Evolutionary conservation across 2,888 invertebrate genomes (phyloP).

Genomic region (Scaptodrosophila latifasciaeformis): DNA sequence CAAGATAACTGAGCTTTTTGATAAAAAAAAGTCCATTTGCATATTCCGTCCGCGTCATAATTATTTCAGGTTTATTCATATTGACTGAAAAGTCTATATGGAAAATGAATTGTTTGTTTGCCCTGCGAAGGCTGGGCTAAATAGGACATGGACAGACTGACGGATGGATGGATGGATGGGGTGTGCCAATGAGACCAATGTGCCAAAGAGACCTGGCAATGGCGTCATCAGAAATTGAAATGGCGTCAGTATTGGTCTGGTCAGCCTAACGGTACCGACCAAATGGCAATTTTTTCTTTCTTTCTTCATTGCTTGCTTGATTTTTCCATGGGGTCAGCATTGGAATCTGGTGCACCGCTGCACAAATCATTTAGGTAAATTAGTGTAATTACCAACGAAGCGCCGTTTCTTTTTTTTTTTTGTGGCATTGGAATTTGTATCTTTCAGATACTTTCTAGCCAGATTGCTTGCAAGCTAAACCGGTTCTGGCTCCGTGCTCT

Average conservation of each 20-base stretch:
- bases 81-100: too few species aligned
- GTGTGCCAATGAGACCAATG: too few species aligned
- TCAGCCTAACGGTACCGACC: slow-evolving; percentile 20
- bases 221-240: slow-evolving; percentile 30
- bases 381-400: slow-evolving; percentile 50
- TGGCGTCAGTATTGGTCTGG: slow-evolving; percentile 11
- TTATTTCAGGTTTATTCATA: too few species aligned
- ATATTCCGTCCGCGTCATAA: too few species aligned
- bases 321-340: slow-evolving; percentile 40
- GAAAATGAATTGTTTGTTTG: too few species aligned
- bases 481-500: slow-evolving; percentile 33
- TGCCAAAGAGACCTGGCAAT: too few species aligned
- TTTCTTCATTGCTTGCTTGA: too few species aligned
- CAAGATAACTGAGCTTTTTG: too few species aligned
- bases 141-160: slow-evolving; percentile 4
- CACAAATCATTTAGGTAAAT: slow-evolving; percentile 55
- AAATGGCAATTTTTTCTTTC: slow-evolving; percentile 15
- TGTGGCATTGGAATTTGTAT: slow-evolving; percentile 11
- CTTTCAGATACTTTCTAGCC: slow-evolving; percentile 49
- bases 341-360: slow-evolving; percentile 45
- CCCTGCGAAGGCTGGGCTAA: background rate
- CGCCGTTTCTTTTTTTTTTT: slow-evolving; percentile 11
- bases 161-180: too few species aligned
- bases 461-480: slow-evolving; percentile 20
- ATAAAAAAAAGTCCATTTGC: too few species aligned